These are phyloP conservation scores for Nycticryphes semicollaris DNA, from an alignment of 2,113 vertebrate species.

Conservation along the genomic window DNA sequence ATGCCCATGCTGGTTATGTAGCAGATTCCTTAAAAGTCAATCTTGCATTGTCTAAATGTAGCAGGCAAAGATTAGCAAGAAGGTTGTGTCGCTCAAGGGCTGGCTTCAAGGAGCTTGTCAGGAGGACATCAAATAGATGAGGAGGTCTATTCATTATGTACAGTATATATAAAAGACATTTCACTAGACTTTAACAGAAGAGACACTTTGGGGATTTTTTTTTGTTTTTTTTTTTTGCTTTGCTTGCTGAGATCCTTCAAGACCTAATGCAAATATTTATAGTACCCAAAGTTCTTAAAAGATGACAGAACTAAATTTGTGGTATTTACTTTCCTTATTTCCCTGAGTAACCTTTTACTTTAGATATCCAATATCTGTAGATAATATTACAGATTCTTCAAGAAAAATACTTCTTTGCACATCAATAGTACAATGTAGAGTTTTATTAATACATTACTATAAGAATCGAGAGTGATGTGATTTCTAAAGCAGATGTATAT, in stretches of 20 bases:
- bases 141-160: background rate
- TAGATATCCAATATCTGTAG: background rate
- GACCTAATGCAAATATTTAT: background rate
- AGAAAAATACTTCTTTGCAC: background rate
- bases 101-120: background rate
- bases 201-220: accelerated
- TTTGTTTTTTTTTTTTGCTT: background rate
- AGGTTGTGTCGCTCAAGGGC: background rate
- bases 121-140: background rate
- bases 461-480: background rate
- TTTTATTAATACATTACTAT: background rate
- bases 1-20: background rate
- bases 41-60: background rate
- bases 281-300: background rate
- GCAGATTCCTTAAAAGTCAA: background rate
- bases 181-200: background rate
- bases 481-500: background rate
- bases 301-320: background rate
- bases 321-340: background rate
- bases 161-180: background rate
- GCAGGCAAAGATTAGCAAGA: background rate
- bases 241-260: background rate
- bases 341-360: background rate
- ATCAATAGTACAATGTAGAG: background rate
- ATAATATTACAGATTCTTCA: background rate